These are phyloP conservation scores for Amazona vittata DNA, from an alignment of 2,113 vertebrate genomes.

Conservation along the genomic window DNA sequence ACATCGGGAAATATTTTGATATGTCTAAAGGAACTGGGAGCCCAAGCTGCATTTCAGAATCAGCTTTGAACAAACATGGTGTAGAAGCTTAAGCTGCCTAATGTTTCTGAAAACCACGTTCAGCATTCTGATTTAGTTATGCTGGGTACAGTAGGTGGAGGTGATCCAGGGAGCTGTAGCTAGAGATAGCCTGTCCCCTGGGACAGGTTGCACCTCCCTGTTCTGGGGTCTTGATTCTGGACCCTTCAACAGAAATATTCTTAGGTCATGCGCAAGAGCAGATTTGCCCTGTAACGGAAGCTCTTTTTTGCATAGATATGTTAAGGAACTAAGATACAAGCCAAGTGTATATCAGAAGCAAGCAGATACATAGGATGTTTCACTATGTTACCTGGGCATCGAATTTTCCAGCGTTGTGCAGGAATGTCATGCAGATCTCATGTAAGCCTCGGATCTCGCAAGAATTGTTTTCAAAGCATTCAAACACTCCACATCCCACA, in stretches of 20 bases:
- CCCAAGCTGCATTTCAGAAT: background rate
- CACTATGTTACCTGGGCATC: conserved; percentile 91
- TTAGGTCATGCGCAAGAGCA: fast-evolving
- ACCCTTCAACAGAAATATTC: background rate
- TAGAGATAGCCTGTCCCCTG: background rate
- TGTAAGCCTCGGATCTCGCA: conserved; percentile 97
- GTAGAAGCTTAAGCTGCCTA: background rate
- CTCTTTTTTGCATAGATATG: background rate
- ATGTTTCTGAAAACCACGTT: background rate
- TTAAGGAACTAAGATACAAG: background rate
- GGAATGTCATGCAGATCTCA: conserved; percentile 98
- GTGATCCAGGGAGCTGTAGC: background rate
- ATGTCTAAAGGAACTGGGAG: background rate
- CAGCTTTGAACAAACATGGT: background rate
- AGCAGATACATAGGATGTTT: background rate
- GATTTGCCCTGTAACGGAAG: background rate
- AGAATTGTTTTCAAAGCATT: conserved; percentile 99
- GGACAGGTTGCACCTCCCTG: background rate
- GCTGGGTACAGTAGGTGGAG: background rate
- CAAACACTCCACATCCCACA: conserved; percentile 97
- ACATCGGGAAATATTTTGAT: background rate
- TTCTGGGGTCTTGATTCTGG: background rate
- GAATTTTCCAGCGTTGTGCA: conserved; percentile 99
- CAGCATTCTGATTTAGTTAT: background rate
- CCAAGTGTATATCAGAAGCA: background rate